These are phyloP conservation scores for Argopecten irradians DNA, from an alignment of 1,140 invertebrate species.

Conservation along the genomic window DNA sequence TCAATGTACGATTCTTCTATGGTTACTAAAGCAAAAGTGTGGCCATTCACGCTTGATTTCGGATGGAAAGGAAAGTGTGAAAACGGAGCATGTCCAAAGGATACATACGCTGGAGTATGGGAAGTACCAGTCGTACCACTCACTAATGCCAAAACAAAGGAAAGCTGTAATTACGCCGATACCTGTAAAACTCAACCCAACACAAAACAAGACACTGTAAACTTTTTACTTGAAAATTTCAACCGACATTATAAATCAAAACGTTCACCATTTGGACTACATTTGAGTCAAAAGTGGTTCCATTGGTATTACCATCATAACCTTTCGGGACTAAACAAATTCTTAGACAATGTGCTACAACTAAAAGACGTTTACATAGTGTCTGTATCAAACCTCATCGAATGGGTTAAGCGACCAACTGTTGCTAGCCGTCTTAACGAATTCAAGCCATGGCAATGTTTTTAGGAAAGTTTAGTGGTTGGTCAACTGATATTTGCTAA, in stretches of 20 bases:
- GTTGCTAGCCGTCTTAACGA: constrained; percentile 43
- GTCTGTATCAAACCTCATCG: constrained; percentile 53
- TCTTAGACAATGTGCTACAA: constrained; percentile 54
- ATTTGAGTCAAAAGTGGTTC: constrained; percentile 65
- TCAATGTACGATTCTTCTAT: constrained; percentile 62
- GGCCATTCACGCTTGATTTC: constrained; percentile 64
- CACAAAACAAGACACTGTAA: constrained; percentile 47
- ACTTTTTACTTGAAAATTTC: constrained; percentile 63
- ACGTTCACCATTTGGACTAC: constrained; percentile 62
- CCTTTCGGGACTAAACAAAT: constrained; percentile 58
- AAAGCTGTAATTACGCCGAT: constrained; percentile 55
- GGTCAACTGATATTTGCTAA: not conserved
- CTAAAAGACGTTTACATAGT: constrained; percentile 59
- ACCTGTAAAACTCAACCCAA: constrained; percentile 38
- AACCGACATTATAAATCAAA: constrained; percentile 57
- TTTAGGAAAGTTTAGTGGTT: not conserved
- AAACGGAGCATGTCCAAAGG: constrained; percentile 48
- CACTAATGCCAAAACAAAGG: constrained; percentile 29
- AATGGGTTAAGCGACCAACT: constrained; percentile 58
- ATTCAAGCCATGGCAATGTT: constrained; percentile 53
- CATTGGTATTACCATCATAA: constrained; percentile 57
- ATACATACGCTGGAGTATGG: constrained; percentile 55
- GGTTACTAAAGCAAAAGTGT: constrained; percentile 47
- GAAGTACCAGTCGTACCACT: constrained; percentile 62
- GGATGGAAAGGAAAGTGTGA: constrained; percentile 50